Base-by-base conservation (phyloP, 2,888 invertebrate genomes). In the Luperina nickerlii region DNA sequence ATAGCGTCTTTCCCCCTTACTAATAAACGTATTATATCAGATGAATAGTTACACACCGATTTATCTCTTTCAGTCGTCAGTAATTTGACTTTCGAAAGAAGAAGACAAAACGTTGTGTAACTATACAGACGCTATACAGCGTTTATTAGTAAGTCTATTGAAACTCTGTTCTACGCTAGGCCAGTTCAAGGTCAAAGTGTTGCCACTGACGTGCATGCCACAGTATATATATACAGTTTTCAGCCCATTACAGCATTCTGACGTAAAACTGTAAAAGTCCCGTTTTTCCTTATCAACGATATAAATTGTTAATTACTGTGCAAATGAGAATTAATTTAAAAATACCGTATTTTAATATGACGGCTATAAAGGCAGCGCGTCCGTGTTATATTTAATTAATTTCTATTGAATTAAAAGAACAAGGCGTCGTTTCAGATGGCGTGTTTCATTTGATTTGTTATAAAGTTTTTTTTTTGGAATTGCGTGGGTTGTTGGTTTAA, bases 261-360 rank as follows among this genome's bases (percentile, higher is more conserved):
- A 69, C n/a, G 48, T 68, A n/a, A 51, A 54, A 62, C 15, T n/a
- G n/a, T 72, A 18, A 62, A 54, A 54, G 8, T 32, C 2, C 54
- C 38, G 54, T 60, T 72, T 20, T 0, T 0, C 18, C 27, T 60
- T 79, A 79, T 86, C 86, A 66, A 20, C 13, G 67, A 80, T 79
- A 79, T 54, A 54, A 45, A 60, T 62, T 62, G 5, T 74, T 74
- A 82, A 86, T 86, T 77, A 82, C 51, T 13, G 20, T 48, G 27
- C 72, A 86, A 86, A 86, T 79, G 32, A 76, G 62, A 76, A 83
- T 13, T 27, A 77, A 85, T 82, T 85, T 51, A 63, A 86, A 79
- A 62, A 54, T 66, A 76, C 32, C 27, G 62, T 79, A 71, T 82
- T 74, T 70, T 82, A 79, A 74, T 74, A 76, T 57, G 13, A 66